Percentiles rank a stretch among this genome's conserved stretches.
Conservation (phyloP, 35 echinoderm and acorn worm species). For the Heliocidaris erythrogramma region DNA sequence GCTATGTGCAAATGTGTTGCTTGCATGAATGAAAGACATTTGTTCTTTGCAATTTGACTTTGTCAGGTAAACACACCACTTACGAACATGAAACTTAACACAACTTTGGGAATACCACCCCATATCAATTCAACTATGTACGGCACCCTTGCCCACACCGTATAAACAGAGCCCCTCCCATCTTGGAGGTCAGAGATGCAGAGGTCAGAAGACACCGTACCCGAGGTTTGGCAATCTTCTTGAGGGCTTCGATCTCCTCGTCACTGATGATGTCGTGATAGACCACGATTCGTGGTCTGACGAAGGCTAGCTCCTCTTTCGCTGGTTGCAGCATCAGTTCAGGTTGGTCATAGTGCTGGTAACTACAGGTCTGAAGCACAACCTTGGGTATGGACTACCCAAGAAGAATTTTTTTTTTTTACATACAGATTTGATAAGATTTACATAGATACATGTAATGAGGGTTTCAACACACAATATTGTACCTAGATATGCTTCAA, state of each 20-base stretch:
- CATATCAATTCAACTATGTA: background rate
- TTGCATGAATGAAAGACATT: no score
- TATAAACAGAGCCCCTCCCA: background rate
- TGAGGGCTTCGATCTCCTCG: slow-evolving; percentile 70
- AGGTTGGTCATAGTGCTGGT: slow-evolving; percentile 75
- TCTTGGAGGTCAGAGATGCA: background rate
- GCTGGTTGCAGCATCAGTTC: slow-evolving; percentile 74
- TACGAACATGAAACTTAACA: background rate
- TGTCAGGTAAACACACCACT: no score
- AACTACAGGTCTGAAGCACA: slow-evolving; percentile 64
- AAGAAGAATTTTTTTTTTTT: no score
- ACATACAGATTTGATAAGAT: no score
- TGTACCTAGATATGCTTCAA: no score
- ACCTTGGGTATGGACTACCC: background rate
- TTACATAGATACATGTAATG: no score
- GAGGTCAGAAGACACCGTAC: slow-evolving; percentile 45
- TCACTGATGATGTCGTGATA: slow-evolving; percentile 74
- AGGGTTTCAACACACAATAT: no score
- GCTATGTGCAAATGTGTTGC: no score
- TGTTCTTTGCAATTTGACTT: no score
- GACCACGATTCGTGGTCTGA: slow-evolving; percentile 64
- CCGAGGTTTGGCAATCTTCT: slow-evolving; percentile 71
- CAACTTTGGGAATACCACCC: background rate
- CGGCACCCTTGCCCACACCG: background rate
- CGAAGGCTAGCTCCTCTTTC: slow-evolving; percentile 88